Conservation (phyloP, 2,113 vertebrate genomes). For the Hippotragus niger region DNA sequence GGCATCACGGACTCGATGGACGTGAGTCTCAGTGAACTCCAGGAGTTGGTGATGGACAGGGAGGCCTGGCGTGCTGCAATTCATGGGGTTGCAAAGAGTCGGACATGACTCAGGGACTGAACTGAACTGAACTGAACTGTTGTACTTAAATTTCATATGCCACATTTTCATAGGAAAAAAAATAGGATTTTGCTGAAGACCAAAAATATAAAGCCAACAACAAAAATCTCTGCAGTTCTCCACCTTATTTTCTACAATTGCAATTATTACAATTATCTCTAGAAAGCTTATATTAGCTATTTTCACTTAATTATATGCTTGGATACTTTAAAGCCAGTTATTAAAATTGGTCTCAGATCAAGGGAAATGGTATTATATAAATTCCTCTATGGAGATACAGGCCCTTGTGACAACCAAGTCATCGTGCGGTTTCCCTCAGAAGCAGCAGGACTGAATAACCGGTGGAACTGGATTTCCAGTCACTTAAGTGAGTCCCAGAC, state of each 20-base stretch:
- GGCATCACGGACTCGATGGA: no score
- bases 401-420: background rate
- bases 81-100: no score
- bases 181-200: background rate
- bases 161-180: background rate
- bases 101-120: no score
- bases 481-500: background rate
- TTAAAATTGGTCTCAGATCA: constrained; percentile 9
- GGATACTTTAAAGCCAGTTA: constrained; percentile 23
- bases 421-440: background rate
- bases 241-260: constrained; percentile 37
- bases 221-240: background rate
- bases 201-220: constrained; percentile 8
- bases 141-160: constrained; percentile 31
- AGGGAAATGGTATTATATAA: background rate
- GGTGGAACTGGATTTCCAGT: background rate
- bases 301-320: constrained; percentile 39
- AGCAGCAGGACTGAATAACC: background rate
- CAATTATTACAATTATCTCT: constrained; percentile 30
- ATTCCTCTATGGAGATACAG: background rate
- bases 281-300: constrained; percentile 30
- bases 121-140: no score
- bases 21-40: no score
- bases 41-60: no score
- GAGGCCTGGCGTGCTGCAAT: no score